A percentile compares a stretch with the other conserved stretches of the same genome.
Conservation (phyloP, 2,888 invertebrate genomes). For the Cerceris ruficornis region DNA sequence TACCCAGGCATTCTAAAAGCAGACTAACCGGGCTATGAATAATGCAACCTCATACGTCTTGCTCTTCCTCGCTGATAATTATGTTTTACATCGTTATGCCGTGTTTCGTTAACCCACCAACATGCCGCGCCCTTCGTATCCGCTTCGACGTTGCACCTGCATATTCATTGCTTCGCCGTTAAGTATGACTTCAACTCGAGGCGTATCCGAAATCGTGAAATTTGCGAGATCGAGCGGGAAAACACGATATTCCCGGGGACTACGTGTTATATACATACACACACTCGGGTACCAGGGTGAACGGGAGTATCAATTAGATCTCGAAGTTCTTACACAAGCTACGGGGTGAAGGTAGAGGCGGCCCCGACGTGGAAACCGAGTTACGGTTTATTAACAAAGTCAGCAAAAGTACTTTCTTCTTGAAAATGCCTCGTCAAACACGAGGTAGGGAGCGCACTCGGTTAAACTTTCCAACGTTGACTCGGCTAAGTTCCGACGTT, state of each 20-base stretch:
- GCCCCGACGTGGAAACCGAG: slow-evolving; percentile 45
- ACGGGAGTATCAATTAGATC: slow-evolving; percentile 48
- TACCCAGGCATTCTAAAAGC: slow-evolving; percentile 71
- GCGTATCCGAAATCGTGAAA: slow-evolving; percentile 9
- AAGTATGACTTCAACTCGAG: slow-evolving; percentile 69
- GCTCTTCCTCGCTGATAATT: slow-evolving; percentile 76
- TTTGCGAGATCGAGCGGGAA: background rate
- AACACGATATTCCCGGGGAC: background rate
- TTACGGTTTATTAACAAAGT: slow-evolving; percentile 63
- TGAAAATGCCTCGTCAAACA: slow-evolving; percentile 61
- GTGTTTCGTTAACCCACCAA: slow-evolving; percentile 77
- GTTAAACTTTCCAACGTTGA: slow-evolving; percentile 58
- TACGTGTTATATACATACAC: background rate
- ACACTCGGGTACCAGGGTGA: background rate
- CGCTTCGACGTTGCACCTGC: slow-evolving; percentile 72
- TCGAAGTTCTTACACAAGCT: slow-evolving; percentile 20
- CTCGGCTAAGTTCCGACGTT: slow-evolving; percentile 52
- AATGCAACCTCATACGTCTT: slow-evolving; percentile 77
- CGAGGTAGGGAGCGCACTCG: slow-evolving; percentile 46
- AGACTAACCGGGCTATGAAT: slow-evolving; percentile 75
- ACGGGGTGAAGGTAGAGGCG: slow-evolving; percentile 34
- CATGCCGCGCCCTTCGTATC: slow-evolving; percentile 68
- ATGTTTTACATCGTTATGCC: slow-evolving; percentile 79
- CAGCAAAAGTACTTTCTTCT: slow-evolving; percentile 61
- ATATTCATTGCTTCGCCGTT: slow-evolving; percentile 77